Conservation (phyloP, 2,113 vertebrate species). For the Ictalurus punctatus region DNA sequence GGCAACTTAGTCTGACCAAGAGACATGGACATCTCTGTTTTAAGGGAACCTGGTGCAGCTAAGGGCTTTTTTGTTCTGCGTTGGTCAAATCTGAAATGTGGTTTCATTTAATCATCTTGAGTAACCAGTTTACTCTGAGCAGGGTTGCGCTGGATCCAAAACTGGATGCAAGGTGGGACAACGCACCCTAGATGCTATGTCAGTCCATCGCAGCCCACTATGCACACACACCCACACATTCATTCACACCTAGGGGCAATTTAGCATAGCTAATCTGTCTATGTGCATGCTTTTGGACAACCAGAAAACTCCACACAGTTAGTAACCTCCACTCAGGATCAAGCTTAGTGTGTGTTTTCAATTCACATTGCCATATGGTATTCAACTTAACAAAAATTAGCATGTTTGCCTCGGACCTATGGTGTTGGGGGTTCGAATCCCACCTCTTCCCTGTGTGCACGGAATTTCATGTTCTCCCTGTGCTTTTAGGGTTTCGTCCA, state of each 20-base stretch:
- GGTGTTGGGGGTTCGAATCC: too few relatives aligned
- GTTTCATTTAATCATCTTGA: background rate
- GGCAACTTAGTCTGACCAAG: background rate
- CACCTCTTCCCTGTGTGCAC: too few relatives aligned
- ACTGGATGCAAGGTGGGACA: too few relatives aligned
- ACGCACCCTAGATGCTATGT: too few relatives aligned
- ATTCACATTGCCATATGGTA: too few relatives aligned
- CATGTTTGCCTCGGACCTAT: too few relatives aligned
- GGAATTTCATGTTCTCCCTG: too few relatives aligned
- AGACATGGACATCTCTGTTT: background rate
- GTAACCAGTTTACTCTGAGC: background rate
- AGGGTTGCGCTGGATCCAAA: background rate
- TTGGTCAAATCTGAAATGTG: background rate
- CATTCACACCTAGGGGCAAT: background rate
- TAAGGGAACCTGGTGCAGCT: background rate
- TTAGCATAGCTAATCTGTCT: background rate
- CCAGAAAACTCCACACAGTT: too few relatives aligned
- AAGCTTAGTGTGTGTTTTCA: too few relatives aligned
- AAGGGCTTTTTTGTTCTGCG: background rate
- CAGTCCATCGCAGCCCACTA: background rate
- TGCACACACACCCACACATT: background rate
- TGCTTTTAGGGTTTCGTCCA: too few relatives aligned
- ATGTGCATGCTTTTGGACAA: background rate
- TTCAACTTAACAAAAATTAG: too few relatives aligned
- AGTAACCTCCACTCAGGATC: too few relatives aligned